Evolutionary conservation across 2,888 invertebrate species (phyloP), one percentile per base, ranked within the genome.

Genomic region (Cheilosia pagana): DNA sequence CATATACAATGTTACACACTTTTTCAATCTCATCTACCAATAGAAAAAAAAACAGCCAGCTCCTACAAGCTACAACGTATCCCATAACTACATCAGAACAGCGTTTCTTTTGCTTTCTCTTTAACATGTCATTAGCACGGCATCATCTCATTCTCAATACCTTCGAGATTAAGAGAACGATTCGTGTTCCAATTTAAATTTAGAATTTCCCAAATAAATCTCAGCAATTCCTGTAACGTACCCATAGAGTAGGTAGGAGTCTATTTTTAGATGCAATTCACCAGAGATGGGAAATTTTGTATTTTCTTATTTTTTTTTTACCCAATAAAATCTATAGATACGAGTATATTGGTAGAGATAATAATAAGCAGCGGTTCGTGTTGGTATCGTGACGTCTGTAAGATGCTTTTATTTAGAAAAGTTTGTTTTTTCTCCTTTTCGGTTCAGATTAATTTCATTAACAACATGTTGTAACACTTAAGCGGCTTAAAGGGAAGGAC

Each of bases 191-290:
- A 31, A 63, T 74, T 48, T 74, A 74, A 48, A 55, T 63, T 63
- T 63, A 74, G 63, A 74, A 74, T 55, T 74, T 63, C 63, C 53
- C 74, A 63, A 74, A 62, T 62, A 62, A 62, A 48, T 74, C n/a
- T 39, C 16, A 31, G 28, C 31, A 63, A 48, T 23, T 74, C 63
- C 55, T 63, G 55, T 63, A 63, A 63, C 63, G 35, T 52, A 43
- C 63, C 35, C 35, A 10, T 28, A 10, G 3, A 12, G 23, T 50
- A 50, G 23, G 31, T 63, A 63, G 23, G 52, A 21, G 21, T 25
- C 25, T 74, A 74, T 74, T 63, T 63, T 74, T 55, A 63, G 74
- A 53, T 43, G 31, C 7, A 45, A 28, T 67, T 48, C 16, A 43
- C 41, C 14, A 23, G 53, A 67, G 59, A 50, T 19, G 70, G 70